Base-by-base conservation (phyloP, 2,888 invertebrate genomes). In the Dendrolimus houi region DNA sequence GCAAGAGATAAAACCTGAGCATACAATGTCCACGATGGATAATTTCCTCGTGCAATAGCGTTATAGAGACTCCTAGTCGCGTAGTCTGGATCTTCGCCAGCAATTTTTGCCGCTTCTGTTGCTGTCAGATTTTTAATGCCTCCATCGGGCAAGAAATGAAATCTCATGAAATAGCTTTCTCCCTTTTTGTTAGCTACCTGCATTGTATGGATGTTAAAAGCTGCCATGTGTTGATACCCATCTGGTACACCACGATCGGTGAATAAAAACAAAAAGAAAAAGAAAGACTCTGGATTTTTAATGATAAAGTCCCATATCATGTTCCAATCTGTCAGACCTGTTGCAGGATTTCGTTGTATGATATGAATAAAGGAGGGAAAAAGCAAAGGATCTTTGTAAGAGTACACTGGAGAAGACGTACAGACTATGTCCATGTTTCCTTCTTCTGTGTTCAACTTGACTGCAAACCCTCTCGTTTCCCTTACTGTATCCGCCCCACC, bases 281-380 rank as follows among this genome's bases (percentile, higher is more conserved):
- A 97, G 7, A 94, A 92, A 7, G 95, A 92, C 83, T 98, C 98
- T 0, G 97, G 96, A 52, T 96, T 92, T 53, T 97, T 87, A 0
- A 95, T 93, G 62, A 97, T 92, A 74, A 98, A 98, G 79, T 98
- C 98, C 98, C 98, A 98, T 72, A 97, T 94, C 95, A 96, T 96
- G 72, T 97, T 95, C 0, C 94, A 85, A 82, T 98, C 97, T 83
- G 95, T 96, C 42, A 97, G 87, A 75, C 96, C 95, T 0, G 96
- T 96, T 29, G 92, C 94, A 0, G 98, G 98, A 81, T 99, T 98
- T 65, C 98, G 92, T 80, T 97, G 98, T 77, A 97, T 97, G 0
- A 97, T 95, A 79, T 97, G 97, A 64, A 98, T 96, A 74, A 98
- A 97, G 67, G 95, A 95, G 7, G 97, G 95, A 82, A 98, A 99